Evolutionary conservation across 2,113 vertebrate species (phyloP).

Genomic region (Rhizomys pruinosus): DNA sequence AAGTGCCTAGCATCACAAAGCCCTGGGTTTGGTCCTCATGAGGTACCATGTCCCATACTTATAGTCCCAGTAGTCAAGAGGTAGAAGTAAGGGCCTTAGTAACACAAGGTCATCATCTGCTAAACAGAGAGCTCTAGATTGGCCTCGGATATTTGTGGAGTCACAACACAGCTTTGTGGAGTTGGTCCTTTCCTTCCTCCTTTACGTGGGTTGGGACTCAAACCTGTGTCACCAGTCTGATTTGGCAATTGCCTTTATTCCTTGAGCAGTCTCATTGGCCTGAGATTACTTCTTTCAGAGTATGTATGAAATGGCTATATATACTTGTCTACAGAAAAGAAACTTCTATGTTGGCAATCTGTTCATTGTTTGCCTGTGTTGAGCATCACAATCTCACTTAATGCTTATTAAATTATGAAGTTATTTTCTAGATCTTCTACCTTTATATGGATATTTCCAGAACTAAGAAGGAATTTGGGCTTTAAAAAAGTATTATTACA

Average conservation of each 20-base stretch:
- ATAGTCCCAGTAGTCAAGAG: neutral
- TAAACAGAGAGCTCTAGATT: neutral
- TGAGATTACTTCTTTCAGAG: neutral
- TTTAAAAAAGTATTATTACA: neutral
- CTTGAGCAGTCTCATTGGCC: no score
- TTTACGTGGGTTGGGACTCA: neutral
- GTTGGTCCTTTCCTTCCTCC: no score
- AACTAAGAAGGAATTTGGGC: neutral
- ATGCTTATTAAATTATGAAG: neutral
- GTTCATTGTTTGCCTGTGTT: neutral
- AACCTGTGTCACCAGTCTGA: neutral
- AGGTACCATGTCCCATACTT: neutral
- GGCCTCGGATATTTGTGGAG: no score
- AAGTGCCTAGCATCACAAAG: neutral
- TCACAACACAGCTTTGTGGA: neutral
- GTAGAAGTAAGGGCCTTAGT: neutral
- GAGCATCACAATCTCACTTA: neutral
- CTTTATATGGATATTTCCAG: neutral
- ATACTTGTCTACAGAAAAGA: neutral
- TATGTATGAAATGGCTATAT: neutral
- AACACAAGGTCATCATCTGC: accelerated
- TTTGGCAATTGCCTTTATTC: neutral
- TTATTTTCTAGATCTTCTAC: neutral
- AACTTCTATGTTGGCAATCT: neutral
- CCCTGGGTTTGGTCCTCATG: neutral